Evolutionary conservation across 2,113 vertebrate genomes (phyloP).

Genomic region (Epinephelus cyanopodus): DNA sequence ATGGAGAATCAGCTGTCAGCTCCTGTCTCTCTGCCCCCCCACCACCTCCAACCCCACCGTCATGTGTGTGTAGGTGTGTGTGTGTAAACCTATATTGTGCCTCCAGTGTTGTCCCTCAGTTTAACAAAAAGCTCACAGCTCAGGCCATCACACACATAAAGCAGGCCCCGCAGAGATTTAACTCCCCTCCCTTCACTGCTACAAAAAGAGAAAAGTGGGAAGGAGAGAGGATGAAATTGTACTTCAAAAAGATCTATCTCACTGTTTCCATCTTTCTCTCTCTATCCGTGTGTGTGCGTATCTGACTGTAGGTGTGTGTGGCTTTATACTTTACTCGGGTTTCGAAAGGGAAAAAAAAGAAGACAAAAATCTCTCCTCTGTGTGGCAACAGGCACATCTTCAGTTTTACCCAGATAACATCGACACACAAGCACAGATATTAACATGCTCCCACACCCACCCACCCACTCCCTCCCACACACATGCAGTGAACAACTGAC

Average conservation of each 20-base stretch:
- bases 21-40: constrained; percentile 22
- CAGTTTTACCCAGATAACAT: constrained; percentile 52
- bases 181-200: constrained; percentile 10
- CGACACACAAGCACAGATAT: constrained; percentile 27
- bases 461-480: constrained; percentile 9
- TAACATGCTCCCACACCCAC: constrained; percentile 33
- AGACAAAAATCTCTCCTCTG: constrained; percentile 27
- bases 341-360: constrained; percentile 23
- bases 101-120: constrained; percentile 17
- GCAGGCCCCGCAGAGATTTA: constrained; percentile 40
- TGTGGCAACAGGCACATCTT: constrained; percentile 51
- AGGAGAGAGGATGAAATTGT: constrained; percentile 67
- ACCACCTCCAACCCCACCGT: not conserved
- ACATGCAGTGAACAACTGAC: constrained; percentile 6
- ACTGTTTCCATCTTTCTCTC: constrained; percentile 44
- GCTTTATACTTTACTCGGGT: constrained; percentile 36
- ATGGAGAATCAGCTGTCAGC: constrained; percentile 67
- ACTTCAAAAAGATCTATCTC: constrained; percentile 72
- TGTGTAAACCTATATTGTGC: constrained; percentile 29
- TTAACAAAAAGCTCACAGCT: constrained; percentile 52
- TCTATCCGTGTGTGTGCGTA: constrained; percentile 6
- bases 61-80: not conserved
- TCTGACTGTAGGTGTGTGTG: constrained; percentile 4
- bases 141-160: constrained; percentile 41
- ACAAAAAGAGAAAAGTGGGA: constrained; percentile 43